These are phyloP conservation scores for Spizella passerina DNA, from an alignment of 2,797 vertebrate species.

Conservation along the genomic window DNA sequence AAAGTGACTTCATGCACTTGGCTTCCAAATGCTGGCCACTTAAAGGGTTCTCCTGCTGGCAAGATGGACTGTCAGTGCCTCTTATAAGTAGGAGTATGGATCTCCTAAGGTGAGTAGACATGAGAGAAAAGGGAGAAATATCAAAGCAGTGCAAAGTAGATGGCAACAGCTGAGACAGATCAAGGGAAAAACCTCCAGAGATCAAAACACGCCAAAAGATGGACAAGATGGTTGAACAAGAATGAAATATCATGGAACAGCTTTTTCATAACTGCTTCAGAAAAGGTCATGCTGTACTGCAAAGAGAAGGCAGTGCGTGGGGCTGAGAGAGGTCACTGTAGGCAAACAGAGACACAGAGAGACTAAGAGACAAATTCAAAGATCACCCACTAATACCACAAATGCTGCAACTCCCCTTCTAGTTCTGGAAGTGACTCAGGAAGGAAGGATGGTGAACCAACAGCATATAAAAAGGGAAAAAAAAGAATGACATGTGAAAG, in stretches of 20 bases:
- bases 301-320: neutral
- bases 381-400: neutral
- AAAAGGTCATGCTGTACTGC: constrained; percentile 19
- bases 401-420: neutral
- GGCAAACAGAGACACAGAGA: neutral
- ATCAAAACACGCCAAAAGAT: constrained; percentile 30
- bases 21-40: neutral
- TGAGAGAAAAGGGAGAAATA: constrained; percentile 1
- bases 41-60: neutral
- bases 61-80: neutral
- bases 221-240: constrained; percentile 5
- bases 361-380: neutral
- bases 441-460: neutral
- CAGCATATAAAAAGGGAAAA: neutral
- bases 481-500: neutral
- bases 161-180: neutral
- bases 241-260: neutral
- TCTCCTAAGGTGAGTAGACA: neutral
- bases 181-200: constrained; percentile 23
- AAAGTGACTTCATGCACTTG: neutral
- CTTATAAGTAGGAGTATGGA: neutral
- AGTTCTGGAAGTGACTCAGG: neutral
- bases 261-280: constrained; percentile 15
- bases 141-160: constrained; percentile 14
- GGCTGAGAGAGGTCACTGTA: neutral